phyloP scores from a whole-genome alignment of 1,140 invertebrate genomes.

The Leptonema lineaticorne region DNA sequence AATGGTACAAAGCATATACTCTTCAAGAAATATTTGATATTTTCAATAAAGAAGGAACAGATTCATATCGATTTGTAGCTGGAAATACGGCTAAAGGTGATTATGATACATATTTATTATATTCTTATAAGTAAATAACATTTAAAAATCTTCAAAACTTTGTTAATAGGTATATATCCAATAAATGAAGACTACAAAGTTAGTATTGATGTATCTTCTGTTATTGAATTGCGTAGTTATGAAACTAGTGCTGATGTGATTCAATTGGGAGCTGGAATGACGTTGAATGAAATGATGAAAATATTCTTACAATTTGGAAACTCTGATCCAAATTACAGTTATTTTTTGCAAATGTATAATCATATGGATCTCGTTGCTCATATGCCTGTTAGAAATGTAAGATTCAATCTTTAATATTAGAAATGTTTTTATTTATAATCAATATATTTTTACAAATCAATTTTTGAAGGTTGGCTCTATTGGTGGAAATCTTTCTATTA shows the following conservation, averaged over 20 bases:
- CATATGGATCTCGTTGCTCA: slow-evolving; percentile 69
- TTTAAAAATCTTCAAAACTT: too few species aligned
- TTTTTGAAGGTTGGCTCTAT: slow-evolving; percentile 62
- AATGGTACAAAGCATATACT: slow-evolving; percentile 42
- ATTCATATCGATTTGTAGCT: slow-evolving; percentile 43
- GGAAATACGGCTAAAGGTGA: slow-evolving; percentile 44
- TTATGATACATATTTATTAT: too few species aligned
- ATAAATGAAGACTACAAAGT: slow-evolving; percentile 42
- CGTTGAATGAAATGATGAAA: slow-evolving; percentile 64
- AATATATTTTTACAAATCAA: not conserved
- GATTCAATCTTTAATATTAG: slow-evolving; percentile 27
- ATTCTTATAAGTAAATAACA: too few species aligned
- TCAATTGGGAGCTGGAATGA: slow-evolving; percentile 64
- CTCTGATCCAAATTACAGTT: slow-evolving; percentile 51
- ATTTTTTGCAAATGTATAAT: slow-evolving; percentile 58
- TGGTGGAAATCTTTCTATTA: slow-evolving; percentile 76
- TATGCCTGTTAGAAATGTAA: slow-evolving; percentile 68
- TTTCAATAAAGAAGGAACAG: slow-evolving; percentile 30
- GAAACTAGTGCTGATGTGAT: slow-evolving; percentile 53
- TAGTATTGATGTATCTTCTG: slow-evolving; percentile 70
- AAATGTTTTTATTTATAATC: not conserved
- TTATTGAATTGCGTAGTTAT: slow-evolving; percentile 62
- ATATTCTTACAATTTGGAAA: slow-evolving; percentile 58
- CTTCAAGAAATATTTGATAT: slow-evolving; percentile 41
- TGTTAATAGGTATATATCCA: not conserved